Percentiles rank a stretch among this genome's conserved stretches.
Evolutionary conservation across 2,888 invertebrate genomes (phyloP).

Genomic region (Campoplex capitator): DNA sequence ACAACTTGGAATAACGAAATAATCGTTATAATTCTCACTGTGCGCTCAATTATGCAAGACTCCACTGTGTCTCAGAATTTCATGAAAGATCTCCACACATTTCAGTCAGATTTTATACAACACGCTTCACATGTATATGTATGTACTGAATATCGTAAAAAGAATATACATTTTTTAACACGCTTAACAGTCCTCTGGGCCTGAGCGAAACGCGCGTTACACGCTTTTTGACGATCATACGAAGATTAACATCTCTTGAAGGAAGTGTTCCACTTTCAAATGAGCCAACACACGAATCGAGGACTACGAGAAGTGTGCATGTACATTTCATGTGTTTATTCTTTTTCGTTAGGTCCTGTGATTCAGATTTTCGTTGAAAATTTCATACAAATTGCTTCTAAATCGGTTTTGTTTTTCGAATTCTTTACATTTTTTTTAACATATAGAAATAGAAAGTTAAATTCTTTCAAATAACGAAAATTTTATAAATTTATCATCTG

Average conservation of each 20-base stretch:
- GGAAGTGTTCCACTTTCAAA: conserved; percentile 80
- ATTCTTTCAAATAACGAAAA: not conserved
- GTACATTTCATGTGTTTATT: not conserved
- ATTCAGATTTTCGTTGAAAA: conserved; percentile 13
- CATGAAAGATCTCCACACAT: conserved; percentile 61
- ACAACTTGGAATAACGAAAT: conserved; percentile 64
- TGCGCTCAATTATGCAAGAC: conserved; percentile 60
- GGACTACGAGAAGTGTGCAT: conserved; percentile 33
- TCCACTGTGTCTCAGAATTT: conserved; percentile 48
- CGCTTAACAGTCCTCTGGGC: conserved; percentile 22
- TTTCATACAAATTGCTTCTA: not conserved
- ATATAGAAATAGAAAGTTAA: not conserved
- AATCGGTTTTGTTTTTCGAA: not conserved
- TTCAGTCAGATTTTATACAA: conserved; percentile 53
- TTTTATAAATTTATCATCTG: not conserved
- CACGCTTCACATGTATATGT: not conserved
- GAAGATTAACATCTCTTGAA: conserved; percentile 79
- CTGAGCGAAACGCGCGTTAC: conserved; percentile 44
- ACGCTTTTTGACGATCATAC: conserved; percentile 68
- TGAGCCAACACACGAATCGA: conserved; percentile 65
- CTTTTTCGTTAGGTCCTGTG: not conserved
- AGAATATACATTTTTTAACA: conserved; percentile 35
- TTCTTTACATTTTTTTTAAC: not conserved
- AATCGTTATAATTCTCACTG: conserved; percentile 62
- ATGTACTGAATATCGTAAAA: conserved; percentile 37